Base-by-base conservation (phyloP, 2,113 vertebrate genomes). In the Theropithecus gelada region DNA sequence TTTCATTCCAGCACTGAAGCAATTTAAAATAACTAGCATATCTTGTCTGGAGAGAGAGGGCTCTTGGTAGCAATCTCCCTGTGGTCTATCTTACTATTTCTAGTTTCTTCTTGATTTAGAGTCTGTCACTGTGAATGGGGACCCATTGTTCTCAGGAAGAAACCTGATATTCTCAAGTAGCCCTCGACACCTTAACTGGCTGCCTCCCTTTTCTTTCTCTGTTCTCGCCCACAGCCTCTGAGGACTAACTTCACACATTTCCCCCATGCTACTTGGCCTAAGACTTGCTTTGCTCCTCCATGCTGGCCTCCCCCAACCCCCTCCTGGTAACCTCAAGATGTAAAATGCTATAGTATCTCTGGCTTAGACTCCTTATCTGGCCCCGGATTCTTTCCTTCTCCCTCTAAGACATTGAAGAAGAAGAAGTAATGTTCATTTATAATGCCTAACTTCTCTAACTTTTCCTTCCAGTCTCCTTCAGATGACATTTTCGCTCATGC, bases 371-470 rank as follows among this genome's bases (percentile, higher is more conserved):
- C 32, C 86, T 98, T 97, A 97, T 98, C 98, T 97, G 96, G 94
- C 97, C 82, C 79, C 38, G 80, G 87, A 98, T 97, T 98, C 97
- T 95, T 98, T 97, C 95, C 82, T 96, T 97, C 79, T 96, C 90
- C 90, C 45, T 90, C n/a, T 90, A 95, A 96, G 95, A 90, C 93
- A 66, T 3, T 83, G 94, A 88, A 64, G 90, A 96, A 87, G 82
- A 86, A 87, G 82, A 86, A 97, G 43, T 96, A 97, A 92, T 97
- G 97, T 61, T 97, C 97, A 79, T 97, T 97, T 98, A 75, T 93
- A 94, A 98, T 88, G 64, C 79, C 97, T 84, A 66, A 86, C 75
- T 78, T 87, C 82, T 86, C 79, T 61, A 68, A 84, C 70, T 85
- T 95, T 94, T 92, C 43, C 73, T n/a, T 92, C 68, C 38, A 86